A percentile compares a stretch with the other conserved stretches of the same genome.
phyloP scores from a whole-genome alignment of 2,888 invertebrate genomes.

The Lasius fuliginosus region DNA sequence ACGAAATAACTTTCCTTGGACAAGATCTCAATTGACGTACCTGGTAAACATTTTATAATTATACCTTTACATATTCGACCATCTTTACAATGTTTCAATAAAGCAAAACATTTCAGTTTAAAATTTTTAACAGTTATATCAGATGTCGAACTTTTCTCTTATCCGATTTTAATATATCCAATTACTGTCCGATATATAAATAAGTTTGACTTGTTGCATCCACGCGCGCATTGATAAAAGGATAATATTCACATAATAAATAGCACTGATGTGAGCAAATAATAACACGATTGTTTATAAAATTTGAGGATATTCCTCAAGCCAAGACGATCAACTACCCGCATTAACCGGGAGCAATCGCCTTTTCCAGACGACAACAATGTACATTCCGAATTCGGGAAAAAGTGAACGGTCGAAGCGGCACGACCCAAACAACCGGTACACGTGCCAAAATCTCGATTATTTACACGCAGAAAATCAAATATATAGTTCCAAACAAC shows the following conservation, averaged over 20 bases:
- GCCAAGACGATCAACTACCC: conserved; percentile 16
- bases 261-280: not conserved
- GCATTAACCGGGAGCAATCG: conserved; percentile 68
- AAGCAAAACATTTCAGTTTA: not conserved
- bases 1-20: not conserved
- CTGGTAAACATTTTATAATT: not conserved
- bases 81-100: not conserved
- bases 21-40: not conserved
- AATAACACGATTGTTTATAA: not conserved
- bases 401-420: conserved; percentile 76
- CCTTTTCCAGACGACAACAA: conserved; percentile 80
- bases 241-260: not conserved
- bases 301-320: not conserved
- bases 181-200: not conserved
- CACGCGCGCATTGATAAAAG: not conserved
- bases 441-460: conserved; percentile 74
- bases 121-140: not conserved
- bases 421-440: conserved; percentile 66
- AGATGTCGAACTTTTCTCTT: not conserved
- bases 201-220: not conserved
- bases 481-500: conserved; percentile 76
- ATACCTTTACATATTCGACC: not conserved
- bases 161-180: not conserved
- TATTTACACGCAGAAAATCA: conserved; percentile 60
- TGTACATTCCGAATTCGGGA: conserved; percentile 78